Evolutionary conservation across 53 echinoderm and acorn worm genomes (phyloP).

Genomic region (Stichopus horrens): DNA sequence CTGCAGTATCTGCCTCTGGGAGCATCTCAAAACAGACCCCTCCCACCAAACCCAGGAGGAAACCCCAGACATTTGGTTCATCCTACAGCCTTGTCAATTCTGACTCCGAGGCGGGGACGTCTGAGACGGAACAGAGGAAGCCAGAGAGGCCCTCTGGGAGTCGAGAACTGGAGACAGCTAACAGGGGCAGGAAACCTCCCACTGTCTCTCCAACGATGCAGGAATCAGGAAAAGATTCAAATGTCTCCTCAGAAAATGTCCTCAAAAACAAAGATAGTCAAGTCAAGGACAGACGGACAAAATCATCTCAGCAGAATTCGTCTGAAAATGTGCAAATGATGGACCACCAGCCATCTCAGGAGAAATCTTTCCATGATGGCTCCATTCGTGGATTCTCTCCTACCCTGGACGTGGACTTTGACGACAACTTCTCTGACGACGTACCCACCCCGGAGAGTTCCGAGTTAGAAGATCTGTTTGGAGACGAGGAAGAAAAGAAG

Average conservation of each 20-base stretch:
- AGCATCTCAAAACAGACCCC: conserved; percentile 55
- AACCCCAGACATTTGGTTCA: conserved; percentile 87
- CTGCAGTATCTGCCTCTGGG: conserved; percentile 29
- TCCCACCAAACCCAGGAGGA: conserved; percentile 76
- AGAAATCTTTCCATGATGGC: background rate
- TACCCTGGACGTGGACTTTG: conserved; percentile 46
- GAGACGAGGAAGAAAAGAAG: conserved; percentile 53
- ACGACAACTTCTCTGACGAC: conserved; percentile 53
- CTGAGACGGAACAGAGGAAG: conserved; percentile 4
- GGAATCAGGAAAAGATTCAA: background rate
- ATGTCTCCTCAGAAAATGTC: background rate
- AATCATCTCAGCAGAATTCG: background rate
- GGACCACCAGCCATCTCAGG: background rate
- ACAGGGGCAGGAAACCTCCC: background rate
- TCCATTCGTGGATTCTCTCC: conserved; percentile 19
- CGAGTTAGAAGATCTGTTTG: conserved; percentile 81
- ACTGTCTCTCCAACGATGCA: background rate
- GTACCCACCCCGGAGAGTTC: conserved; percentile 86
- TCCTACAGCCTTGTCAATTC: conserved; percentile 67
- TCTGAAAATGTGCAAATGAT: background rate
- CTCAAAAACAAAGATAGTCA: background rate
- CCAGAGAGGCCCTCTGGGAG: background rate
- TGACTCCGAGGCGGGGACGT: conserved; percentile 9
- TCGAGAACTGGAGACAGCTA: background rate
- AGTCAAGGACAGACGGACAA: background rate